Base-by-base conservation (phyloP, 2,888 invertebrate genomes). In the Cantharis flavilabris region DNA sequence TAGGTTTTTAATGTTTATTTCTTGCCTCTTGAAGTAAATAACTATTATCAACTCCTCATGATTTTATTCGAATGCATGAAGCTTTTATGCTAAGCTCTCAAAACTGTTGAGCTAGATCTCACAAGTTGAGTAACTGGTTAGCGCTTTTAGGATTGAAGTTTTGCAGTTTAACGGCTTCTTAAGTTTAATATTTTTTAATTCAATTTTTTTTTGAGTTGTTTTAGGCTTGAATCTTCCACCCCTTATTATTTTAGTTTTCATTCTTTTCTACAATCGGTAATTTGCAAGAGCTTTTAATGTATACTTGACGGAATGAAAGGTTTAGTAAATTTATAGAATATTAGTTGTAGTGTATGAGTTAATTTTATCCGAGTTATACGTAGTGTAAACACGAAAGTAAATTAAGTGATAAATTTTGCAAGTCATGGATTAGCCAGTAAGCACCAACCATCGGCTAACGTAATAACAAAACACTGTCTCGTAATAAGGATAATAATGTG, bases 351-450 rank as follows among this genome's bases (percentile, higher is more conserved):
- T 26, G 20, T 67, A 67, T 67, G 20, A 67, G 65, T 26, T 23
- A 67, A 67, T 23, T 20, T 26, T 67, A 67, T 69, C 64, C 18
- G 65, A 73, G 70, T 62, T 28, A 67, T 76, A 76, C 78, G 70
- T 69, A 76, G 73, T 70, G 78, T 77, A 82, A 82, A 82, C 82
- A 79, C 71, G 75, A 78, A 79, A 81, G 75, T 80, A 82, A 82
- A 83, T 83, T 82, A 83, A 83, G 82, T 83, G 83, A 73, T 83
- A 83, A 83, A 80, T 81, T 82, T 80, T 82, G 81, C 82, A 83
- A 79, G 83, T 83, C 82, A 83, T 81, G 82, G 83, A 83, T 83
- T 83, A 82, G 79, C 81, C 82, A 82, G 83, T 83, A 82, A 82
- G 82, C 79, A 80, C 81, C 79, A 81, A 76, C 79, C 81, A 82